A percentile compares a stretch with the other conserved stretches of the same genome.
Conservation (phyloP, 1,140 invertebrate species). For the Reticulitermes speratus region DNA sequence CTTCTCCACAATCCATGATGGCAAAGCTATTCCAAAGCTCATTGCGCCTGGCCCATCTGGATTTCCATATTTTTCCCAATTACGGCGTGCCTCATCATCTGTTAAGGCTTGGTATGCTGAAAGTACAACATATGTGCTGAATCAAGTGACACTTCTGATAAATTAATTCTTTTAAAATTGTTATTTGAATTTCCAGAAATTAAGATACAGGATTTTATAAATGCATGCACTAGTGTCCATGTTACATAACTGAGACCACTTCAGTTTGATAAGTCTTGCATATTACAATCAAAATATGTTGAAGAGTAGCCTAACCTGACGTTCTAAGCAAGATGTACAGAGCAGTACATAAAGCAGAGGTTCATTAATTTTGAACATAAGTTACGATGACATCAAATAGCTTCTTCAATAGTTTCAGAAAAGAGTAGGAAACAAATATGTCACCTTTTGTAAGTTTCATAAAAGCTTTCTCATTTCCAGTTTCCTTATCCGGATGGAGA, state of each 20-base stretch:
- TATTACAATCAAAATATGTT: too few species aligned
- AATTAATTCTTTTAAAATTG: neutral
- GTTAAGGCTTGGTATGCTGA: constrained; percentile 78
- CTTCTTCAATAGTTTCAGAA: too few species aligned
- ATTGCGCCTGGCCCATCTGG: constrained; percentile 98
- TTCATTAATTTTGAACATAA: too few species aligned
- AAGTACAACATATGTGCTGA: constrained; percentile 37
- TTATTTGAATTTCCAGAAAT: neutral
- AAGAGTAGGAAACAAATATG: too few species aligned
- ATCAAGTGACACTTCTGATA: neutral
- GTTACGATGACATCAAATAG: too few species aligned
- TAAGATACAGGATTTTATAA: too few species aligned
- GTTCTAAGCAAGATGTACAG: too few species aligned
- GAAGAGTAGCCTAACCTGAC: too few species aligned
- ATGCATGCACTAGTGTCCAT: too few species aligned
- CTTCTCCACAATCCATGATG: constrained; percentile 99
- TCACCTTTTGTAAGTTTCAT: constrained; percentile 96
- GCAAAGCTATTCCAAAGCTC: constrained; percentile 98
- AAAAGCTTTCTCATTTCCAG: constrained; percentile 95
- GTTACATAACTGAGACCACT: too few species aligned
- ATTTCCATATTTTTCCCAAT: constrained; percentile 99
- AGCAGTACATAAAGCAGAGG: too few species aligned
- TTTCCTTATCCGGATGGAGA: constrained; percentile 97
- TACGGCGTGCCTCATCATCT: constrained; percentile 93
- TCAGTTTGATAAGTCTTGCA: too few species aligned